Evolutionary conservation across 2,113 vertebrate species (phyloP), one percentile per base, ranked within the genome.

Genomic region (Equus przewalskii): DNA sequence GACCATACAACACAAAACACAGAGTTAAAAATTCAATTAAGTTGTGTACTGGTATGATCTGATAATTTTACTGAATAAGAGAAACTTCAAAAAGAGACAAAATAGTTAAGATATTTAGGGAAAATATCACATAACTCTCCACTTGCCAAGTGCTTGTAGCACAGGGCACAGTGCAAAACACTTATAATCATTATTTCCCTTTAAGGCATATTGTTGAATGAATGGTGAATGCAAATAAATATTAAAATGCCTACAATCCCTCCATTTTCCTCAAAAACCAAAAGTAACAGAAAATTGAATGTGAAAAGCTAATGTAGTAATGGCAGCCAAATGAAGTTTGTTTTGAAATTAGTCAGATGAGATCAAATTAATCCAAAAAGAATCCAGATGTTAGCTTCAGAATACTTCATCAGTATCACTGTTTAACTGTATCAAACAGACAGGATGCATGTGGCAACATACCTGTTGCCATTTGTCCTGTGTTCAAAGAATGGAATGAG

Each of bases 181-280:
- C 21, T 90, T 90, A 76, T 36, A 49, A 76, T 94, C n/a, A 90
- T 90, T 67, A 36, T n/a, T 36, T 60, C 22, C 30, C 30, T 76
- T 78, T 70, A 82, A 65, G 44, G 41, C 33, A 60, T 44, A 41
- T 24, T 70, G 28, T 51, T 72, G 89, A 86, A 86, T 62, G n/a
- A n/a, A 79, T 51, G 54, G 30, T 78, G 80, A 78, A 91, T 60
- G n/a, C 26, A 54, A 86, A 93, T 79, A 46, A 69, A 91, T 79
- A 62, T 85, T 85, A 91, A 91, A 85, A 69, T 90, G 22, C 49
- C 30, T 67, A 49, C 22, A 84, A 58, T 49, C 13, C 18, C 44
- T 49, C 36, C 6, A 78, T 56, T 76, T 91, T 12, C 36, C 67
- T 83, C 67, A 26, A 82, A 89, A 75, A 36, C 41, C 60, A 69